phyloP scores from a whole-genome alignment of 1,140 invertebrate species.

The Cotesia typhae region DNA sequence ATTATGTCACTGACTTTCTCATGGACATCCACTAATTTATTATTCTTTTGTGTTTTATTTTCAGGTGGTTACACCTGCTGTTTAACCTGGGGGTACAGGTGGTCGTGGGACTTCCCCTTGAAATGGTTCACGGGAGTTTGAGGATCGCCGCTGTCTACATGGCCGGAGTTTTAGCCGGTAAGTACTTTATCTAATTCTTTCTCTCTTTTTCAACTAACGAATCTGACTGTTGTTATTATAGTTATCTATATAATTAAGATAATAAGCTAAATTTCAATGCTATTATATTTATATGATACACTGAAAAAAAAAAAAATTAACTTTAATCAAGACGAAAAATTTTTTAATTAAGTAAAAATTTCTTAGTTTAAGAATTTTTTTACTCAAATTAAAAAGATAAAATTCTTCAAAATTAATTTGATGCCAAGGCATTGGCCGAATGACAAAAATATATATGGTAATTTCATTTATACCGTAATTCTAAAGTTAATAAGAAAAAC shows the following conservation, averaged over 20 bases:
- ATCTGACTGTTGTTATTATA: too few relatives aligned
- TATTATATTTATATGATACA: too few relatives aligned
- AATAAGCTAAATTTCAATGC: too few relatives aligned
- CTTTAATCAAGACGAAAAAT: background rate
- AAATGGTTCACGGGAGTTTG: slow-evolving; percentile 95
- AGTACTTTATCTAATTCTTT: slow-evolving; percentile 43
- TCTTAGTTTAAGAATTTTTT: background rate
- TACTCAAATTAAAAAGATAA: too few relatives aligned
- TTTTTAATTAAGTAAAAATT: background rate
- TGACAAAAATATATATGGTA: too few relatives aligned
- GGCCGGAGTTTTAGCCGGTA: slow-evolving; percentile 89
- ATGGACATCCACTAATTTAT: slow-evolving; percentile 1
- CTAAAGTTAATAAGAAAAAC: too few relatives aligned
- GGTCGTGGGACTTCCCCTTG: slow-evolving; percentile 88
- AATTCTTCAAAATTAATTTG: too few relatives aligned
- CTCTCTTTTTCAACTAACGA: slow-evolving; percentile 5
- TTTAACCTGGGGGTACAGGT: slow-evolving; percentile 95
- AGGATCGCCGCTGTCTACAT: slow-evolving; percentile 92
- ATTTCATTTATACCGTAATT: too few relatives aligned
- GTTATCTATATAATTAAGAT: too few relatives aligned
- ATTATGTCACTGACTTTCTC: slow-evolving; percentile 21
- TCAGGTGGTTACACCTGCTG: slow-evolving; percentile 91
- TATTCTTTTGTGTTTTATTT: slow-evolving; percentile 51
- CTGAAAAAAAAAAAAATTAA: background rate
- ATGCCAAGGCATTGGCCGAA: too few relatives aligned